Base-by-base conservation (phyloP, 2,888 invertebrate genomes). In the Sabatieria punctata region DNA sequence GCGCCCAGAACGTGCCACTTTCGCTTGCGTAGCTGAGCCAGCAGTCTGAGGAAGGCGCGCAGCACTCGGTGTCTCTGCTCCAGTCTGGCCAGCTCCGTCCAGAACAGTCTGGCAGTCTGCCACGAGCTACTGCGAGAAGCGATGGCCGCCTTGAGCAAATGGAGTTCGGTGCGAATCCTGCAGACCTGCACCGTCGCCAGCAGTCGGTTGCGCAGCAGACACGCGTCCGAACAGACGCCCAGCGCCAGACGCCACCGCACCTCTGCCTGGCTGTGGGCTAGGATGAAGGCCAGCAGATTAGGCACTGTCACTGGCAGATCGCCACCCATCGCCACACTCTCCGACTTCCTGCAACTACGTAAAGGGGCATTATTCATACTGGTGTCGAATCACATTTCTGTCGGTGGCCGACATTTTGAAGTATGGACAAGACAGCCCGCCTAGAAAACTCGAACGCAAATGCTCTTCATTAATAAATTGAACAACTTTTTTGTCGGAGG, bases 301-400 rank as follows among this genome's bases (percentile, higher is more conserved):
- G 46, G 46, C 27, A 46, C 18, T 4, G 15, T 46, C 15, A 45
- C 15, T 19, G 46, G 46, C 25, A 45, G 13, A 19, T 42, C 13
- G n/a, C 25, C n/a, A 3, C 44, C 44, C 18, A 44, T 45, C n/a
- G 44, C 46, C 19, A 19, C 24, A 15, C 44, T 45, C 6, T 46
- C 46, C 25, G 4, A 15, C 42, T 46, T 46, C 27, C 46, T 46
- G 27, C 18, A 46, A 46, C 19, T 13, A 40, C 23, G 6, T 11
- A 8, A 38, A 38, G 11, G 82, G 64, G 30, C 30, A 11, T 11
- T 30, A 8, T 11, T 30, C 8, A 30, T 8, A 11, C 15, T 15
- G 8, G 15, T 30, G 15, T 8, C 30, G 30, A 30, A 8, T 30
- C 30, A 11, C 30, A 11, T 15, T 30, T 30, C 30, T 30, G 8